Evolutionary conservation across 2,888 invertebrate genomes (phyloP), one percentile per base, ranked within the genome.

Genomic region (Fragum sueziense): DNA sequence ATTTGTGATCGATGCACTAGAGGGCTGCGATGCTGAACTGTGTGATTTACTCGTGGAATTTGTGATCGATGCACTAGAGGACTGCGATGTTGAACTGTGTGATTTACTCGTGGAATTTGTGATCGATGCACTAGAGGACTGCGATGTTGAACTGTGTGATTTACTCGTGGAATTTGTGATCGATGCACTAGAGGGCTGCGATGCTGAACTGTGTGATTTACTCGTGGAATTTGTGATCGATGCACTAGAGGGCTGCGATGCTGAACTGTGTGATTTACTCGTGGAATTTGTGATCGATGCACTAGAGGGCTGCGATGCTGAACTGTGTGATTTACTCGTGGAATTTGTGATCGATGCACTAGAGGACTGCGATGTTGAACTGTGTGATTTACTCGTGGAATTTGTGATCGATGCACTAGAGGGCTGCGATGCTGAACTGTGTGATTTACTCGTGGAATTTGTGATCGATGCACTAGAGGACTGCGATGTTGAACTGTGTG

Each of bases 331-430:
- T 41, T 41, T 41, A 17, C 17, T 41, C 9, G 41, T 41, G 41
- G 41, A n/a, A n/a, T n/a, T n/a, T n/a, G n/a, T n/a, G n/a, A n/a
- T n/a, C n/a, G 76, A 59, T 22, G 54, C 22, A 22, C 29, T 25
- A 20, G 69, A 27, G 29, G 73, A 72, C 51, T 73, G 76, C n/a
- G 70, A 33, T 29, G 29, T 17, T 54, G 70, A 54, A 70, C 34
- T 65, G 37, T 41, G 1, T 65, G 65, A 41, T 20, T 65, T 65
- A 41, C 25, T 65, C 17, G 9, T 41, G 9, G 41, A 41, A 41
- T 17, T 59, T 9, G 27, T 62, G n/a, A n/a, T n/a, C n/a, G n/a
- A n/a, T n/a, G n/a, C n/a, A n/a, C n/a, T n/a, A n/a, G n/a, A 9
- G 17, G 41, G 17, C 17, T 41, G 41, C 9, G 41, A 41, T 41